These are phyloP conservation scores for Caligus rogercresseyi DNA, from an alignment of 1,140 invertebrate species.

Conservation along the genomic window DNA sequence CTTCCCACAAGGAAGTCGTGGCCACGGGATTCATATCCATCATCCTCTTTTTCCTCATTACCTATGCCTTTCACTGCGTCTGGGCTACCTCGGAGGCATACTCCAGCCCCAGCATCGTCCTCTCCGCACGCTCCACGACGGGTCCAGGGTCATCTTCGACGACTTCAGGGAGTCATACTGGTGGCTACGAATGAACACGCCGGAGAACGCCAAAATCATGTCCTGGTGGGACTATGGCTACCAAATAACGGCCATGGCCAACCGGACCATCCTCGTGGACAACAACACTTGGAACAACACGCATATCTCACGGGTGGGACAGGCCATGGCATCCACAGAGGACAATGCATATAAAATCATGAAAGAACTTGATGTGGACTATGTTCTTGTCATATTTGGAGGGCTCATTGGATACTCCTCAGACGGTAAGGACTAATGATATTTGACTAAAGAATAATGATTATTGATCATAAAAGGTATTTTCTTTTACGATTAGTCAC, in stretches of 20 bases:
- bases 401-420: constrained; percentile 95
- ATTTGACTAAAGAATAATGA: not conserved
- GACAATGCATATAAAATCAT: constrained; percentile 95
- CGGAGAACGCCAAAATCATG: constrained; percentile 51
- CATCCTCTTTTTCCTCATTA: constrained; percentile 64
- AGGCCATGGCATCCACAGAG: constrained; percentile 91
- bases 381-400: constrained; percentile 94
- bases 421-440: constrained; percentile 50
- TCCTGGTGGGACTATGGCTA: constrained; percentile 99
- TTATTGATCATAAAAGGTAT: no score
- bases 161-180: constrained; percentile 96
- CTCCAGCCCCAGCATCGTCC: constrained; percentile 87
- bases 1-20: constrained; percentile 16
- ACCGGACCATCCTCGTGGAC: constrained; percentile 92
- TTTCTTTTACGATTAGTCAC: no score
- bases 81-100: constrained; percentile 99
- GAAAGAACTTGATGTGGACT: constrained; percentile 88
- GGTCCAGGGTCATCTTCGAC: constrained; percentile 86
- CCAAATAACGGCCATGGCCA: constrained; percentile 97
- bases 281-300: constrained; percentile 99
- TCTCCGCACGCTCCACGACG: constrained; percentile 77
- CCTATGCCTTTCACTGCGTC: constrained; percentile 91
- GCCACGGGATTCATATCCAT: constrained; percentile 65
- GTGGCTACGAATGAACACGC: constrained; percentile 92
- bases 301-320: constrained; percentile 86